These are phyloP conservation scores for Trichechus manatus DNA, from an alignment of 2,113 vertebrate genomes.

Conservation along the genomic window DNA sequence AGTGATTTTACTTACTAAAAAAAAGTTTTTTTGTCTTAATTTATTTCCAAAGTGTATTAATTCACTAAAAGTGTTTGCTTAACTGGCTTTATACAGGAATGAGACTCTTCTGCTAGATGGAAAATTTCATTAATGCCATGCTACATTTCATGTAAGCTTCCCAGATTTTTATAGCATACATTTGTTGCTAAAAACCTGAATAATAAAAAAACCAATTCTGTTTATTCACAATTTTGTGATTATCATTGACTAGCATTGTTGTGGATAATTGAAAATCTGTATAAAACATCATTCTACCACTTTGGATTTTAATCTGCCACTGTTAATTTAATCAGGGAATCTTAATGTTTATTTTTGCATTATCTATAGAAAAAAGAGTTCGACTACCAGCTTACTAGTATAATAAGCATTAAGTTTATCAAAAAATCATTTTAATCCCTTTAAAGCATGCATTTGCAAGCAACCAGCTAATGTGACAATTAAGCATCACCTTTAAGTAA, in stretches of 20 bases:
- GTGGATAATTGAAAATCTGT: not conserved
- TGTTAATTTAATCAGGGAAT: not conserved
- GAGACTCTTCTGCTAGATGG: not conserved
- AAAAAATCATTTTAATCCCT: not conserved
- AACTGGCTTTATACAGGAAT: not conserved
- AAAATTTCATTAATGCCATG: not conserved
- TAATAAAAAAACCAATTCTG: not conserved
- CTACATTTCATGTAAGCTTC: not conserved
- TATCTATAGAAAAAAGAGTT: not conserved
- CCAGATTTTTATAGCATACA: not conserved
- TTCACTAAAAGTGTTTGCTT: not conserved
- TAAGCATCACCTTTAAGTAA: not conserved
- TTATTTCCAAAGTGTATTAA: not conserved
- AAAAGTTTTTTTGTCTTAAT: not conserved
- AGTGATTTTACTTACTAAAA: not conserved
- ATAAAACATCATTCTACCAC: not conserved
- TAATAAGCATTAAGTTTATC: not conserved
- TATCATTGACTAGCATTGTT: not conserved
- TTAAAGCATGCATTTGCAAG: not conserved
- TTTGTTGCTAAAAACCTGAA: not conserved
- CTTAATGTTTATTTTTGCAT: not conserved
- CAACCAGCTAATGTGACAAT: not conserved
- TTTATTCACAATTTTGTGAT: not conserved
- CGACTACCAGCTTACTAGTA: not conserved
- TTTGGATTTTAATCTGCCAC: slow-evolving; percentile 18